These are phyloP conservation scores for Lycia hirtaria DNA, from an alignment of 2,888 invertebrate genomes.

Conservation along the genomic window DNA sequence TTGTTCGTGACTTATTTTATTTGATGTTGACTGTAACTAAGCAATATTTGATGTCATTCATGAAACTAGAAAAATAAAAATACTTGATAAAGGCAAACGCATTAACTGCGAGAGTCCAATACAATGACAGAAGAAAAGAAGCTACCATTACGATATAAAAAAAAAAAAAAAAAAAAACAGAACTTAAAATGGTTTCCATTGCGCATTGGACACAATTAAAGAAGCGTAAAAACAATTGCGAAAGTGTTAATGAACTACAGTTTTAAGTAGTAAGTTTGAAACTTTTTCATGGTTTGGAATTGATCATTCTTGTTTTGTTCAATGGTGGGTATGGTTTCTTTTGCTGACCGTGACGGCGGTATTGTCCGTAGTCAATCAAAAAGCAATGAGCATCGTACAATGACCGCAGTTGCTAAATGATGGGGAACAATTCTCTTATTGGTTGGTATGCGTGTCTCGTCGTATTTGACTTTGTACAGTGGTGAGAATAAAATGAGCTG, in stretches of 20 bases:
- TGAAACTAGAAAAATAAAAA: too few relatives aligned
- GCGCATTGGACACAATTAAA: slow-evolving; percentile 67
- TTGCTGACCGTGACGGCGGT: slow-evolving; percentile 66
- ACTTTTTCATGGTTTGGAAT: slow-evolving; percentile 67
- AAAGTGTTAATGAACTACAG: slow-evolving; percentile 74
- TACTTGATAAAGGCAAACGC: too few relatives aligned
- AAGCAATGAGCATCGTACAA: slow-evolving; percentile 77
- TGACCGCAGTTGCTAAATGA: slow-evolving; percentile 79
- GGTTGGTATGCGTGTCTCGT: slow-evolving; percentile 60
- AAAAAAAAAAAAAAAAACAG: slow-evolving; percentile 46
- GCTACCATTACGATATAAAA: too few relatives aligned
- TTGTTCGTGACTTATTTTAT: too few relatives aligned
- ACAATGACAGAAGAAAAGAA: too few relatives aligned
- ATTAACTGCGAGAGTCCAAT: too few relatives aligned
- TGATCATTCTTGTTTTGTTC: slow-evolving; percentile 68
- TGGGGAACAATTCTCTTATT: slow-evolving; percentile 69
- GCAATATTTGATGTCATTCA: too few relatives aligned
- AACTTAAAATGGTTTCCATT: slow-evolving; percentile 47
- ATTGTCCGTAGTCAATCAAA: slow-evolving; percentile 78
- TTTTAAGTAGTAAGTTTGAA: slow-evolving; percentile 42
- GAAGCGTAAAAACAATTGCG: slow-evolving; percentile 78
- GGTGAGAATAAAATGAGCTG: slow-evolving; percentile 45
- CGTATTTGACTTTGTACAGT: slow-evolving; percentile 50
- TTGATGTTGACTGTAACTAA: too few relatives aligned
- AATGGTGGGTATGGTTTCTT: slow-evolving; percentile 63